A percentile compares a stretch with the other conserved stretches of the same genome.
phyloP scores from a whole-genome alignment of 1,140 invertebrate genomes.

The Papilio glaucus region DNA sequence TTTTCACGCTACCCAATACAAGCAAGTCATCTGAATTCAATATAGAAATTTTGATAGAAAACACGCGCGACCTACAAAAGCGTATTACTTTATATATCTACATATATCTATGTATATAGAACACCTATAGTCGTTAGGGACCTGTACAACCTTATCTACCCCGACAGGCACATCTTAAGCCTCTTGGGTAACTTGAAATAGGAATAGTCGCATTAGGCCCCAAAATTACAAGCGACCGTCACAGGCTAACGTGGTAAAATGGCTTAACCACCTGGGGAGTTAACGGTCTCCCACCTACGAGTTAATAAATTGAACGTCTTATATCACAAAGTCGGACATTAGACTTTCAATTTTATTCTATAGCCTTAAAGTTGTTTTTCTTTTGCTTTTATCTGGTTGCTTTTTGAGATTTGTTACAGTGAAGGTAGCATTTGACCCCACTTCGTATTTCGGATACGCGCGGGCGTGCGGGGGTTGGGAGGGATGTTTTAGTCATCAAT shows the following conservation, averaged over 20 bases:
- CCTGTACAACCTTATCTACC: conserved; percentile 66
- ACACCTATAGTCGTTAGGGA: conserved; percentile 39
- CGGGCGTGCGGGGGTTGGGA: conserved; percentile 46
- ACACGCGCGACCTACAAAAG: conserved; percentile 38
- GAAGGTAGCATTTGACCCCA: conserved; percentile 78
- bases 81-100: conserved; percentile 16
- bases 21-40: conserved; percentile 8
- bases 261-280: conserved; percentile 74
- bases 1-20: background rate
- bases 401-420: background rate
- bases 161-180: conserved; percentile 74
- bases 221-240: conserved; percentile 81
- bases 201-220: conserved; percentile 81
- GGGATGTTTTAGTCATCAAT: conserved; percentile 79
- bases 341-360: conserved; percentile 43
- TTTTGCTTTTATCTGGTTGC: background rate
- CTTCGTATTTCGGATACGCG: conserved; percentile 73
- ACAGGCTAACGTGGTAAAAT: conserved; percentile 80
- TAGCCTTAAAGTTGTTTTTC: conserved; percentile 43
- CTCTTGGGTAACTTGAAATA: conserved; percentile 76
- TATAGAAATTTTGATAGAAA: background rate
- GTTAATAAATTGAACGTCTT: background rate
- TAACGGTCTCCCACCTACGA: conserved; percentile 62
- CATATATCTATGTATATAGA: background rate
- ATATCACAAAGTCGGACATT: background rate